Evolutionary conservation across 2,113 vertebrate species (phyloP).

Genomic region (Bettongia penicillata): DNA sequence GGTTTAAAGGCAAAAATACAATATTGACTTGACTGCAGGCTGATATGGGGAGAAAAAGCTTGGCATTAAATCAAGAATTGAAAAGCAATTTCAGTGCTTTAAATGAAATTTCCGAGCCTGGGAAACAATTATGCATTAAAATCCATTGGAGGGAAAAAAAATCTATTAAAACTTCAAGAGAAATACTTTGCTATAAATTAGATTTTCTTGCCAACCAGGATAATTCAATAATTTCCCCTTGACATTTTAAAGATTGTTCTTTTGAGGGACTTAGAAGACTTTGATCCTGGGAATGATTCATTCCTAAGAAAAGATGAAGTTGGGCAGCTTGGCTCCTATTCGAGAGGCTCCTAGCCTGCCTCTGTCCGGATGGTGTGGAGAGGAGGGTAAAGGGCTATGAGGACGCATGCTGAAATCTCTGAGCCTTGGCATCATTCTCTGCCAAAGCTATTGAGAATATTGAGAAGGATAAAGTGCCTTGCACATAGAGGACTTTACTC

Average conservation of each 20-base stretch:
- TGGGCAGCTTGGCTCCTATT: not conserved
- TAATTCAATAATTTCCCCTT: constrained; percentile 78
- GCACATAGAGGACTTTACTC: not conserved
- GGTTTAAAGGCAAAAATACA: constrained; percentile 44
- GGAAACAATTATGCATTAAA: constrained; percentile 74
- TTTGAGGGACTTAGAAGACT: constrained; percentile 61
- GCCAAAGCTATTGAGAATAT: not conserved
- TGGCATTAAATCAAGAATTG: constrained; percentile 71
- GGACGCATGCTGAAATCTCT: not conserved
- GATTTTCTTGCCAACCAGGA: constrained; percentile 74
- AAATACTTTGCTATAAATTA: constrained; percentile 78
- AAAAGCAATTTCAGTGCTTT: constrained; percentile 70
- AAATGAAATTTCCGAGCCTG: constrained; percentile 67
- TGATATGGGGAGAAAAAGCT: constrained; percentile 47
- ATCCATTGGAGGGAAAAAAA: constrained; percentile 59
- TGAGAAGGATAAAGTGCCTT: not conserved
- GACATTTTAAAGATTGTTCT: constrained; percentile 72
- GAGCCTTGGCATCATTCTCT: not conserved
- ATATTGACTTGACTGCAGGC: constrained; percentile 53
- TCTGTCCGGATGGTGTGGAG: not conserved
- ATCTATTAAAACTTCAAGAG: constrained; percentile 78
- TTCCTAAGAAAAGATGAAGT: constrained; percentile 59
- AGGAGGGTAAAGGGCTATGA: not conserved
- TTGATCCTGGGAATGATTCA: constrained; percentile 63
- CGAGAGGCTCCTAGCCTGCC: not conserved